A percentile compares a stretch with the other conserved stretches of the same genome.
phyloP scores from a whole-genome alignment of 2,113 vertebrate species.

The Lycocorax pyrrhopterus region DNA sequence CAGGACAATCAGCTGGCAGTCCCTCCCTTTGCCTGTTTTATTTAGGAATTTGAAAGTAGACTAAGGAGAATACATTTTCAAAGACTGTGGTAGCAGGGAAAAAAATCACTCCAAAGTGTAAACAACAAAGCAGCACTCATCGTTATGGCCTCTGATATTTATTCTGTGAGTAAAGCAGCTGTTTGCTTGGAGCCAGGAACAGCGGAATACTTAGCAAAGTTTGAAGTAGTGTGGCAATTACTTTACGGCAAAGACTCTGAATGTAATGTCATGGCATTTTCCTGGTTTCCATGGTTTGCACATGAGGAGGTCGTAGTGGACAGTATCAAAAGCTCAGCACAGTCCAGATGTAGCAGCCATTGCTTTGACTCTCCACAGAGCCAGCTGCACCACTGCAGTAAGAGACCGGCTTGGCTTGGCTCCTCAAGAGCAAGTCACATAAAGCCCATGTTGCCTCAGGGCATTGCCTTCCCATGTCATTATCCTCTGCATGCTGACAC shows the following conservation, averaged over 20 bases:
- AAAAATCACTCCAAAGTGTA: background rate
- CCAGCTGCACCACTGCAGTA: background rate
- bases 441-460: background rate
- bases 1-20: background rate
- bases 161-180: background rate
- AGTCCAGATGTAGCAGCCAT: background rate
- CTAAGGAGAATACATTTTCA: background rate
- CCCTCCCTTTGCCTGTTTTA: background rate
- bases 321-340: background rate
- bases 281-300: background rate
- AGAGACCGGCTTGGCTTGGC: background rate
- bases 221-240: background rate
- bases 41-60: background rate
- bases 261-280: background rate
- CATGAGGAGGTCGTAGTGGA: fast-evolving
- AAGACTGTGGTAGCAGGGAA: background rate
- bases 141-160: background rate
- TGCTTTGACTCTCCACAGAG: background rate
- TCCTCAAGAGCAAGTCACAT: background rate
- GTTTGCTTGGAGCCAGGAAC: background rate
- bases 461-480: background rate
- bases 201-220: background rate
- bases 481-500: background rate
- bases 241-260: background rate
- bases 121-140: background rate